Conservation (phyloP, 2,888 invertebrate genomes). For the Altica lythri region DNA sequence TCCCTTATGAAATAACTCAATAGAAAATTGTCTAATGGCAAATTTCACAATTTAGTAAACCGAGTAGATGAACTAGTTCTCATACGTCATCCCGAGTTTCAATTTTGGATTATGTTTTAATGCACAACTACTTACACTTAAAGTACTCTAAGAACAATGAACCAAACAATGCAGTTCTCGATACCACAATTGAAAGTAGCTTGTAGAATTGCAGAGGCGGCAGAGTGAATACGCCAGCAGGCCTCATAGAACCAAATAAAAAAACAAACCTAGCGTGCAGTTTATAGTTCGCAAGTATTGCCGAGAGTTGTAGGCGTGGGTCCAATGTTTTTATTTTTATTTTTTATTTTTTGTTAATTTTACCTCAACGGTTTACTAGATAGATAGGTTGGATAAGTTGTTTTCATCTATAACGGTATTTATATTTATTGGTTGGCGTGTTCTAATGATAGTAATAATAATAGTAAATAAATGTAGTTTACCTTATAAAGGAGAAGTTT, state of each 20-base stretch:
- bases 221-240: constrained; percentile 10
- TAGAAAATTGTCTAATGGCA: too few relatives aligned
- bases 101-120: too few relatives aligned
- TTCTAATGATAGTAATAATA: constrained; percentile 6
- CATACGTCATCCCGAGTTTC: too few relatives aligned
- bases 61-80: too few relatives aligned
- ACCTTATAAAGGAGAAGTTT: background rate
- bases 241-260: constrained; percentile 2
- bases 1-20: too few relatives aligned
- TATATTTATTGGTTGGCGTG: constrained; percentile 9
- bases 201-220: constrained; percentile 16
- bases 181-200: constrained; percentile 14
- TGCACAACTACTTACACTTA: too few relatives aligned
- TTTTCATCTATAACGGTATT: constrained; percentile 6
- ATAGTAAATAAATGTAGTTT: constrained; percentile 1
- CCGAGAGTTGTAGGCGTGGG: constrained; percentile 11
- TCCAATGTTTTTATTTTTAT: background rate
- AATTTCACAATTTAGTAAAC: too few relatives aligned
- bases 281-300: constrained; percentile 6
- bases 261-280: constrained; percentile 11
- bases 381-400: background rate
- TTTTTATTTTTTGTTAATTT: background rate
- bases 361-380: background rate
- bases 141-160: background rate
- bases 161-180: constrained; percentile 3